Base-by-base conservation (phyloP, 2,888 invertebrate species). In the Empis stercorea region DNA sequence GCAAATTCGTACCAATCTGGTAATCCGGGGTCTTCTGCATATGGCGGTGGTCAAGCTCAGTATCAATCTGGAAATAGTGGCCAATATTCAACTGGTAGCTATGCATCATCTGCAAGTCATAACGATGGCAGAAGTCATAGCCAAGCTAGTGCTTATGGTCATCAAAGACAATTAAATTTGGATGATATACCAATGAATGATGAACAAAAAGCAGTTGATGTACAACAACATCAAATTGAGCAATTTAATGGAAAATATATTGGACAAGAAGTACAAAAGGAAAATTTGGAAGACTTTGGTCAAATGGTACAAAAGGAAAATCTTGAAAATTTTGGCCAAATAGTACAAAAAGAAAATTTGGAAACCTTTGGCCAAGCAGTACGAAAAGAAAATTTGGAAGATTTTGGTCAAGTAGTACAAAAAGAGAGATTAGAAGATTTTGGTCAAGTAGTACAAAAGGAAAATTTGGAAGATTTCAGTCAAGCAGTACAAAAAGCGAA, bases 401-500 rank as follows among this genome's bases (percentile, higher is more conserved):
- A 20, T 20, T 20, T 4, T 20, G 43, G 43, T 10, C 44, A 47
- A 30, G 44, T 43, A 44, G 30, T 44, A 7, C 43, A 43, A 45
- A 14, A 20, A 5, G 4, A 20, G 5, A 20, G 5, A 4, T 20
- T 20, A 20, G 20, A 20, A 20, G 20, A 20, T 20, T 20, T 20
- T 20, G 20, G 20, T 5, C 20, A 20, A 20, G 20, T 20, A 20
- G 20, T 20, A 20, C 40, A 45, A 16, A 47, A 47, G 13, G 52
- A 54, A 46, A 32, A 49, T 4, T 34, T 51, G 2, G 53, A 54
- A 39, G 55, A 56, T 37, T 51, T 48, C 43, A 55, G 55, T 9
- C 57, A 58, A 36, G 51, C 56, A 16, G 1, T 32, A 3, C 52
- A 53, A 38, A 56, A 58, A 47, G 48, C 44, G 1, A 50, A 55